Percentiles rank a stretch among this genome's conserved stretches.
phyloP scores from a whole-genome alignment of 2,888 invertebrate genomes.

The Bimastos eiseni region DNA sequence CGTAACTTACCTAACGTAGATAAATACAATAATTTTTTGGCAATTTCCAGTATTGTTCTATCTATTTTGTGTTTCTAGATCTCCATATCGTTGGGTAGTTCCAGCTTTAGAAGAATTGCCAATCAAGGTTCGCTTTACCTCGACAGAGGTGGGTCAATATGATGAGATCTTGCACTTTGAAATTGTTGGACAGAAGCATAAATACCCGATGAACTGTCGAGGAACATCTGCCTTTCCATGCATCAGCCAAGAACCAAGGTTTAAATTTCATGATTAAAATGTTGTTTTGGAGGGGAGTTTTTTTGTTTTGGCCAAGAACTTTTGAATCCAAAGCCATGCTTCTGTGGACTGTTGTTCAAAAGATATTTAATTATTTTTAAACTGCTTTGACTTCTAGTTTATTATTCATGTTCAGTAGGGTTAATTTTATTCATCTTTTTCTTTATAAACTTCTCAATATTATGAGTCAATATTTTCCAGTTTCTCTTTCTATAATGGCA shows the following conservation, averaged over 20 bases:
- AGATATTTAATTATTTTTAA: neutral
- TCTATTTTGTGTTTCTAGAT: neutral
- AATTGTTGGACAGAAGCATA: slow-evolving; percentile 58
- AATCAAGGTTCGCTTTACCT: slow-evolving; percentile 58
- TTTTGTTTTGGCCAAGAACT: neutral
- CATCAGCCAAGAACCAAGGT: slow-evolving; percentile 62
- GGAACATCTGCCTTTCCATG: slow-evolving; percentile 63
- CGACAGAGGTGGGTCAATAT: slow-evolving; percentile 62
- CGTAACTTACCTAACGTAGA: neutral
- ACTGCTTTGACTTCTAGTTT: neutral
- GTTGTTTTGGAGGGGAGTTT: neutral
- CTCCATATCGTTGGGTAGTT: slow-evolving; percentile 53
- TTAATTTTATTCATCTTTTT: neutral
- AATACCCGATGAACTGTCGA: slow-evolving; percentile 61
- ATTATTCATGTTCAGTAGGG: neutral
- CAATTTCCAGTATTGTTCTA: neutral
- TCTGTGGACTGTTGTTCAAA: neutral
- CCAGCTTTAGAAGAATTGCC: slow-evolving; percentile 57
- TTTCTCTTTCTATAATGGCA: too few species aligned
- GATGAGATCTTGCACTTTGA: slow-evolving; percentile 63
- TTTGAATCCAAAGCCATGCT: neutral
- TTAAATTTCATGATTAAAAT: neutral
- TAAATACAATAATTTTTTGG: neutral
- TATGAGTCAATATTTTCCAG: too few species aligned
- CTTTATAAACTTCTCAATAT: neutral